Evolutionary conservation across 2,797 vertebrate species (phyloP), one percentile per base, ranked within the genome.

Genomic region (Anisognathus igniventris): DNA sequence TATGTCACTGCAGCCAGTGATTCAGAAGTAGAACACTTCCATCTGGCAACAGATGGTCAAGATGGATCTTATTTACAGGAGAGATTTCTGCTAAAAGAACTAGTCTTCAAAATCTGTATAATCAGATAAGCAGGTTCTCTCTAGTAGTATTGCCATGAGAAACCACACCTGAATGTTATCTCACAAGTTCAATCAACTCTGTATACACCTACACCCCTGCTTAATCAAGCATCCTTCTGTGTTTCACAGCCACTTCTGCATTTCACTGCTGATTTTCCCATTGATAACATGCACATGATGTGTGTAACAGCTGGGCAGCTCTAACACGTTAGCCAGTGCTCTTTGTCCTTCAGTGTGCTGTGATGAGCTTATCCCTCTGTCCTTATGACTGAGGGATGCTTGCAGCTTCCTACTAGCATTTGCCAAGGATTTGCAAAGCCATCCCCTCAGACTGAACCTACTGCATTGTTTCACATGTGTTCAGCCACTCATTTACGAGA

Each of bases 1-100:
- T 82, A 72, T 88, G 68, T 51, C 74, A 61, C 28, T 82, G 82
- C 50, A 96, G 84, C 50, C 93, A 87, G 54, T 58, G 78, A 95
- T 92, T 96, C 94, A 95, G 75, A 95, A 92, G 81, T 66, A 91
- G 91, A 96, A 92, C 75, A 80, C 53, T 93, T 95, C 75, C 83
- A 91, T 88, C 86, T 90, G 70, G 61, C 33, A 79, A 95, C 82
- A 92, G 94, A 95, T 93, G 94, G 87, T n/a, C 76, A 92, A 87
- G 68, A 91, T 60, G 73, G 58, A 93, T 96, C 78, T 95, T 93
- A 84, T 89, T 88, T 94, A 88, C 54, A 54, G 83, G 68, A 90
- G 22, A 65, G 35, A 82, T 68, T 67, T 76, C 40, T 95, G 86
- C 90, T 89, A 92, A 96, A 95, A 86, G 58, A 95, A 95, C 90